Evolutionary conservation across 2,797 vertebrate species (phyloP).

Genomic region (Paratrypauchen microcephalus): DNA sequence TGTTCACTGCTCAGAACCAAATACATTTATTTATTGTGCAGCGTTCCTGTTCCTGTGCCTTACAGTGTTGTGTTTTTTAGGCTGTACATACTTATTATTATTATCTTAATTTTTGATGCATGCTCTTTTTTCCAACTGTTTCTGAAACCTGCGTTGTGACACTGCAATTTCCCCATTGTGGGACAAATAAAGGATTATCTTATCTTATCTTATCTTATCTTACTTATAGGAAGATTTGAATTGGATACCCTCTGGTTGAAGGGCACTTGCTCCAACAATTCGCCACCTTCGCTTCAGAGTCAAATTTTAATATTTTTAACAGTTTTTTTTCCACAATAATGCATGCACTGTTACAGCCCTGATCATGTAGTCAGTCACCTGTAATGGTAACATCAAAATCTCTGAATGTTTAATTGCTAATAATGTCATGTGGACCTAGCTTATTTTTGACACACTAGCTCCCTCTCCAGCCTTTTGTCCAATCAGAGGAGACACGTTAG

Average conservation of each 20-base stretch:
- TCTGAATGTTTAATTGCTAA: background rate
- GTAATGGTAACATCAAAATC: background rate
- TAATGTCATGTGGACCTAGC: background rate
- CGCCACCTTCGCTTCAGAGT: background rate
- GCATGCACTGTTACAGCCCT: background rate
- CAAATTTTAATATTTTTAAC: background rate
- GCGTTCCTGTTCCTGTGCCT: no score
- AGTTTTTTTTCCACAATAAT: background rate
- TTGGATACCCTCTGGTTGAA: background rate
- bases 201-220: no score
- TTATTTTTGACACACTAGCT: background rate
- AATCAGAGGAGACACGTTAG: conserved; percentile 46
- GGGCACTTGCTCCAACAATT: background rate
- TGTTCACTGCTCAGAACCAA: no score
- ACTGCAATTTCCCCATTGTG: no score
- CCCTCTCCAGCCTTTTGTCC: conserved; percentile 21
- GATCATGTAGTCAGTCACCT: background rate
- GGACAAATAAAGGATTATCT: no score
- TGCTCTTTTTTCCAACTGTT: no score
- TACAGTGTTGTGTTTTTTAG: no score
- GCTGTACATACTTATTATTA: no score
- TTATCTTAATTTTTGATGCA: no score
- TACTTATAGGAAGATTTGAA: no score
- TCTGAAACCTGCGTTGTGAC: no score
- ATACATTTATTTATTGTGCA: no score